These are phyloP conservation scores for Pluvianellus socialis DNA, from an alignment of 2,113 vertebrate species.

Conservation along the genomic window DNA sequence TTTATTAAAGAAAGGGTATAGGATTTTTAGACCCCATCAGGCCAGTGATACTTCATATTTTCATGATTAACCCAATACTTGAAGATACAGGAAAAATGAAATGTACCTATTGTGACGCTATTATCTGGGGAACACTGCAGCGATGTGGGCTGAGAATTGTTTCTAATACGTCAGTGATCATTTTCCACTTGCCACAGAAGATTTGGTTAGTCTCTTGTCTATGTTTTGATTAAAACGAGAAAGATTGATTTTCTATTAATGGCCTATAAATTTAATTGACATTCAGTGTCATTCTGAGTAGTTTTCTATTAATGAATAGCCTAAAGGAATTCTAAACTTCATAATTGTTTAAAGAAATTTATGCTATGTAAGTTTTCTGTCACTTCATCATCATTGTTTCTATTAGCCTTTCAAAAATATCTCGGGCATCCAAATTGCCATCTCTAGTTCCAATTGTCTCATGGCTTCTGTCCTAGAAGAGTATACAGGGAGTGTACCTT, in stretches of 20 bases:
- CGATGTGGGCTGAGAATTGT: background rate
- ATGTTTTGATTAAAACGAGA: constrained; percentile 13
- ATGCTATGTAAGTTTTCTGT: background rate
- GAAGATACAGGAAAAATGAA: background rate
- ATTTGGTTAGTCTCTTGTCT: background rate
- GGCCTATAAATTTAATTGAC: constrained; percentile 24
- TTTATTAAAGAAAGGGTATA: background rate
- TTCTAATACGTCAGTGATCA: background rate
- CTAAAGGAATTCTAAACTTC: background rate
- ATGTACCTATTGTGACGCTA: background rate
- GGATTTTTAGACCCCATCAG: background rate
- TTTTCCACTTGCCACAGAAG: background rate
- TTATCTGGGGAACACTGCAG: background rate
- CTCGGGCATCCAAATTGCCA: background rate
- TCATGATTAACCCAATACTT: background rate
- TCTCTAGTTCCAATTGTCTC: background rate
- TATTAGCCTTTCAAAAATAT: background rate
- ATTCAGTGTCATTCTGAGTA: background rate
- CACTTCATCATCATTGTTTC: background rate
- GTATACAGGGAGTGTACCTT: background rate
- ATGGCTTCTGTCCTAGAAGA: background rate
- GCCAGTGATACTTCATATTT: background rate
- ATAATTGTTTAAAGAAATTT: background rate
- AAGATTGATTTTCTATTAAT: constrained; percentile 38
- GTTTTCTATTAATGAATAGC: constrained; percentile 8